Percentiles rank a stretch among this genome's conserved stretches.
These are phyloP conservation scores for Poecilia wingei DNA, from an alignment of 2,797 vertebrate genomes.

Conservation along the genomic window DNA sequence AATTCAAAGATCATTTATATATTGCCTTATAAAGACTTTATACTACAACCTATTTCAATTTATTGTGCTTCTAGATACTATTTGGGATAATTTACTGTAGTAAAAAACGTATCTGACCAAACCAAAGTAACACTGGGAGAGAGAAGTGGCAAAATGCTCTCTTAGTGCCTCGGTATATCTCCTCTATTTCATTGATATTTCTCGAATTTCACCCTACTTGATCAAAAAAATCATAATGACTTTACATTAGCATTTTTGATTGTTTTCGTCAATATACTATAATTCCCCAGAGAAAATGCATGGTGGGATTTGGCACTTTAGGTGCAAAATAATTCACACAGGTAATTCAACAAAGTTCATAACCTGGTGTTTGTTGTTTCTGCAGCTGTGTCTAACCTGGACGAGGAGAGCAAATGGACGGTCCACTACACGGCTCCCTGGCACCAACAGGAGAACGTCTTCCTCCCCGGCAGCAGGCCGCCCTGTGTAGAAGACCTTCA, in stretches of 20 bases:
- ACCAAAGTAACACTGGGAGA: not conserved
- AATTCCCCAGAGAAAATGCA: not conserved
- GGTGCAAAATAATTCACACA: not conserved
- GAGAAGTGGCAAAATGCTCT: not conserved
- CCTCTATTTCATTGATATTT: not conserved
- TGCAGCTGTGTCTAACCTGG: constrained; percentile 96
- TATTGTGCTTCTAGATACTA: not conserved
- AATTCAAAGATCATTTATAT: not conserved
- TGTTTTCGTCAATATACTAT: not conserved
- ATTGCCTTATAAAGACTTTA: not conserved
- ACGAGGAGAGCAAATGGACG: constrained; percentile 97
- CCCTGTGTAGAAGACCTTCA: constrained; percentile 95
- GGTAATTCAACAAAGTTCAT: not conserved
- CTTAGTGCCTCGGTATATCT: too few species aligned
- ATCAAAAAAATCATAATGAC: not conserved
- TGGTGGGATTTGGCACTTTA: not conserved
- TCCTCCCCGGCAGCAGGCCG: constrained; percentile 89
- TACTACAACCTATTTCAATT: not conserved
- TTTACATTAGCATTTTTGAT: not conserved
- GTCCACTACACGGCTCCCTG: constrained; percentile 96
- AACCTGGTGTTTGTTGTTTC: constrained; percentile 29
- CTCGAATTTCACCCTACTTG: not conserved
- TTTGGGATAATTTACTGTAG: not conserved
- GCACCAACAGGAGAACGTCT: constrained; percentile 99
- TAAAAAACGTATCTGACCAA: not conserved